These are phyloP conservation scores for Odontocolon sp. DNA, from an alignment of 2,888 invertebrate species.

Conservation along the genomic window DNA sequence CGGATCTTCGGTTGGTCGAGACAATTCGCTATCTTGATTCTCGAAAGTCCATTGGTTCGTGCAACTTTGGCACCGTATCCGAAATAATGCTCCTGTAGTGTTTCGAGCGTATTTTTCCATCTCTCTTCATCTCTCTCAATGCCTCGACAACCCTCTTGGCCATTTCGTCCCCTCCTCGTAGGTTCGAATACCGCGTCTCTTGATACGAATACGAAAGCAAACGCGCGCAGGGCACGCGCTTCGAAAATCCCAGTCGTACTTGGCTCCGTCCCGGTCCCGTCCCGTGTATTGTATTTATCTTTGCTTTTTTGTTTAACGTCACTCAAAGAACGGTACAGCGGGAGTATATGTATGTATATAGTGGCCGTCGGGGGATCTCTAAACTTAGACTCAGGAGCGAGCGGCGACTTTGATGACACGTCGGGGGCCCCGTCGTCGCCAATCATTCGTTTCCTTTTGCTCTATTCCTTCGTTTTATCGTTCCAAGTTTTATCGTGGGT, in stretches of 20 bases:
- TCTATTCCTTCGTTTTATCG: constrained; percentile 35
- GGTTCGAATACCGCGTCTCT: not conserved
- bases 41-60: constrained; percentile 27
- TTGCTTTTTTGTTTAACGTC: constrained; percentile 39
- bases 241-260: not conserved
- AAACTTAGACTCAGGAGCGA: constrained; percentile 58
- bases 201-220: not conserved
- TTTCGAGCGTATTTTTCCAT: not conserved
- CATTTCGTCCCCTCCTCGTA: not conserved
- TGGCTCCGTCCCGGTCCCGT: not conserved
- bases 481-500: constrained; percentile 16
- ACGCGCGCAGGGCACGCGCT: constrained; percentile 11
- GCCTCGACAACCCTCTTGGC: not conserved
- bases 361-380: constrained; percentile 48
- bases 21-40: constrained; percentile 24
- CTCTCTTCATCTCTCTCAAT: not conserved
- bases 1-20: constrained; percentile 19
- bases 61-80: constrained; percentile 44
- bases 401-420: constrained; percentile 57
- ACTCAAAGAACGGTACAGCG: constrained; percentile 41
- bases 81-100: constrained; percentile 47
- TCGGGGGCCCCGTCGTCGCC: constrained; percentile 39
- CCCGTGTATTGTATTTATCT: constrained; percentile 57
- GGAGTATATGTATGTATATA: no score
- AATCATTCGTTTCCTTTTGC: constrained; percentile 31